Base-by-base conservation (phyloP, 2,797 vertebrate species). In the Lutjanus argentimaculatus region DNA sequence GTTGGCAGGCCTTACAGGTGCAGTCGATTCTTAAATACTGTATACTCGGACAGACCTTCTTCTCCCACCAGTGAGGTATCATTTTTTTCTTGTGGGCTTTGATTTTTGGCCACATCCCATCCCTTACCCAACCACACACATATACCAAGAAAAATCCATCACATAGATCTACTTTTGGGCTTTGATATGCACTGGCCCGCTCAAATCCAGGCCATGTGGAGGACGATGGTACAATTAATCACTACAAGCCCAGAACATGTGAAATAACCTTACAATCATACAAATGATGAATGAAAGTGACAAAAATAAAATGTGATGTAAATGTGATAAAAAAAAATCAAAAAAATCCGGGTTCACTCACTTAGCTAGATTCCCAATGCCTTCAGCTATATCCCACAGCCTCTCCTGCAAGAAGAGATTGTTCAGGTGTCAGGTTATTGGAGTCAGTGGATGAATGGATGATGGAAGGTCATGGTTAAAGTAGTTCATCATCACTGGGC, bases 1-100 rank as follows among this genome's bases (percentile, higher is more conserved):
- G 30, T 62, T 70, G 56, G 42, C 67, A 79, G 43, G 53, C 57
- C 57, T 69, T 45, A 52, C 6, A 67, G 17, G 42, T 71, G 51
- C 21, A 43, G n/a, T 58, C 16, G 1, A 42, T 46, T 45, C 16
- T 57, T 57, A 25, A 66, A 66, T 63, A 62, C 9, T 40, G 8
- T 36, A 48, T 36, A 53, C 15, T 59, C 71, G 57, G 30, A 45
- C 10, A 46, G 64, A 61, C 19, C 49, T 68, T 56, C 40, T 36
- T 48, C 51, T 57, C 8, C n/a, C 16, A 17, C 15, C 9, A 56
- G 14, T 42, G 16, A 48, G 2, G 5, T 46, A 16, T 1, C 13
- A 43, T 51, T 40, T 67, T 67, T 63, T 72, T 15, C 14, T 8
- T 30, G 22, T 57, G 22, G 25, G 56, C 56, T 58, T 19, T 49